Evolutionary conservation across 2,888 invertebrate genomes (phyloP).

Genomic region (Andrena chrysosceles): DNA sequence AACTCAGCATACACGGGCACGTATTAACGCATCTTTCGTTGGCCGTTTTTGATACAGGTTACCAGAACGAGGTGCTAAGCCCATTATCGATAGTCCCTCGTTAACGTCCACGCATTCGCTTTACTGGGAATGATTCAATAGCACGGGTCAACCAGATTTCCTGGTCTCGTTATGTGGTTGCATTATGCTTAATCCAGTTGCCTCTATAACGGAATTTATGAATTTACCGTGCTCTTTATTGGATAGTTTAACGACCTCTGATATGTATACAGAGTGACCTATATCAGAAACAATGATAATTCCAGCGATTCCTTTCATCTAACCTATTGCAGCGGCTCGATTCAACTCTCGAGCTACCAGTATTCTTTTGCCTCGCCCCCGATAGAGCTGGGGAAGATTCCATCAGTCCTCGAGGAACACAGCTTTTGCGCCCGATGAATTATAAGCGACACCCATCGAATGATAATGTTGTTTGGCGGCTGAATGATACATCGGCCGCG

Average conservation of each 20-base stretch:
- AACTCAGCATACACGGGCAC: neutral
- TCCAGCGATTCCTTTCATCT: too few species aligned
- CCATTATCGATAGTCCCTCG: slow-evolving; percentile 16
- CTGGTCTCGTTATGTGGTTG: neutral
- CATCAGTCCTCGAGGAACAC: neutral
- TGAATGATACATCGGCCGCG: slow-evolving; percentile 48
- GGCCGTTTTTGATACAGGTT: neutral
- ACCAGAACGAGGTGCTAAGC: slow-evolving; percentile 2
- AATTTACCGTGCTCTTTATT: slow-evolving; percentile 19
- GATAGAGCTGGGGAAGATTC: neutral
- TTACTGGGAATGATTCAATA: slow-evolving; percentile 16
- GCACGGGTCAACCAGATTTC: neutral
- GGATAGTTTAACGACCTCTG: neutral
- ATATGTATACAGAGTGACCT: neutral
- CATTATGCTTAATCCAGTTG: slow-evolving; percentile 30
- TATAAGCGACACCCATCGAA: slow-evolving; percentile 24
- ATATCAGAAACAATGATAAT: neutral
- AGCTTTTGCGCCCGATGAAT: slow-evolving; percentile 24
- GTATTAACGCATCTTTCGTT: neutral
- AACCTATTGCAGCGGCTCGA: neutral
- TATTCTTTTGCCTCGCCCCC: neutral
- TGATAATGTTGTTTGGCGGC: slow-evolving; percentile 26
- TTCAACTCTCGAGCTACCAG: neutral
- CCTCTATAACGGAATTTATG: slow-evolving; percentile 19
- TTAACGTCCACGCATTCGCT: neutral